Base-by-base conservation (phyloP, 2,797 vertebrate species). In the Sebastes cheni region DNA sequence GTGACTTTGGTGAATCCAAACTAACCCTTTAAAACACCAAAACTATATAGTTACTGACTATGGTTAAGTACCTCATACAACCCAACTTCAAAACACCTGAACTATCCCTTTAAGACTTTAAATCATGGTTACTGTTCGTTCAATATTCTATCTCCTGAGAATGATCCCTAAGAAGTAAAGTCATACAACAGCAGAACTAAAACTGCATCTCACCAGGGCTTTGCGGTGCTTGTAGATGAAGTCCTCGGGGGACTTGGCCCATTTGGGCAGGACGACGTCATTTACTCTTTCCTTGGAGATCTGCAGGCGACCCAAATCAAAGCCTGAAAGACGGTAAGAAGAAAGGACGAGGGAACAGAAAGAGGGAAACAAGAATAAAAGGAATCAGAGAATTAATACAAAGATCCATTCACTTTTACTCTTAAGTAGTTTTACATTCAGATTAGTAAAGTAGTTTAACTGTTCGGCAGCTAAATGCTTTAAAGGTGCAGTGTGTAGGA, bases 171-270 rank as follows among this genome's bases (percentile, higher is more conserved):
- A 5, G 4, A 13, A 20, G 65, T 8, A 1, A 39, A 39, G 56
- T 72, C 25, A 22, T 3, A 14, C 4, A 8, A 11, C 70, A 82
- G 79, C 56, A 64, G n/a, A 79, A 71, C 2, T 2, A 8, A 79
- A 72, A 27, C 8, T 8, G 39, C 8, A 30, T 65, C 97, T 98
- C 95, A 99, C 98, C 97, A 99, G 94, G 75, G 98, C 98, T 92
- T 98, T 99, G 80, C 98, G 96, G 88, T 99, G 98, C 91, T 99
- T 99, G 93, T 95, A 96, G 92, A 99, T 99, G 86, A 99, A 99
- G 90, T 99, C 98, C 92, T 99, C 98, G 0, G 98, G 96, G 56
- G 97, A 97, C 77, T 96, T 97, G 75, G 98, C 97, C 98, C 98
- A 99, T 91, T 93, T 98, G 1, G 98, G 98, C 29, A 99, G 96